A percentile compares a stretch with the other conserved stretches of the same genome.
Evolutionary conservation across 1,140 invertebrate genomes (phyloP).

Genomic region (Brachionus koreanus): DNA sequence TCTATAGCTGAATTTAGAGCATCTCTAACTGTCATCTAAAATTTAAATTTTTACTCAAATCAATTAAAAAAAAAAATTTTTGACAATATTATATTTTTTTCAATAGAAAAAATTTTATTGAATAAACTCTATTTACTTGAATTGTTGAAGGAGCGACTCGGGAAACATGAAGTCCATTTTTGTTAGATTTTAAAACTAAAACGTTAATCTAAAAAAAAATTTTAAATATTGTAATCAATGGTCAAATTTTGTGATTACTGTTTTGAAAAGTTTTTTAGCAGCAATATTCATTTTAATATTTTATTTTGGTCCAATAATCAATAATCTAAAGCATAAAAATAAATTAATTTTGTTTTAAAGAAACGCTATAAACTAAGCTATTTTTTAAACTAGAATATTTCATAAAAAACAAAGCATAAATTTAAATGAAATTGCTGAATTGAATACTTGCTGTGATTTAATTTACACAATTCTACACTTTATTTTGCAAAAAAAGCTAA

Average conservation of each 20-base stretch:
- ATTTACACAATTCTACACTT: background rate
- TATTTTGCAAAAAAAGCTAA: background rate
- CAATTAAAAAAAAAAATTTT: background rate
- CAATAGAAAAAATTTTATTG: background rate
- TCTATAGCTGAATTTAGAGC: constrained; percentile 91
- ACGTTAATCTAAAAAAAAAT: background rate
- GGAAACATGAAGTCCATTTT: constrained; percentile 16
- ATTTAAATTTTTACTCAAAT: background rate
- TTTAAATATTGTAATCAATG: background rate
- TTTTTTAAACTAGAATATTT: constrained; percentile 20
- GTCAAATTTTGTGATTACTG: background rate
- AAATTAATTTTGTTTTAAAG: background rate
- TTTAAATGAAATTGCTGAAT: background rate
- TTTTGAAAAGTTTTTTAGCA: constrained; percentile 31
- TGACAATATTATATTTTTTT: background rate
- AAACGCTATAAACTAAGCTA: constrained; percentile 19
- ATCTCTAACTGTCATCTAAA: constrained; percentile 82
- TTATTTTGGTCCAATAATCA: background rate
- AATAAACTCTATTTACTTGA: background rate
- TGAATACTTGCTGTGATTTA: background rate
- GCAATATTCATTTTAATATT: constrained; percentile 2
- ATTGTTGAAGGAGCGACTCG: background rate
- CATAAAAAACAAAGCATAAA: constrained; percentile 21
- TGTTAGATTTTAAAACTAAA: background rate
- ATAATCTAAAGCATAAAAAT: background rate